Conservation (phyloP, 2,888 invertebrate species). For the Pogonocherus hispidulus region DNA sequence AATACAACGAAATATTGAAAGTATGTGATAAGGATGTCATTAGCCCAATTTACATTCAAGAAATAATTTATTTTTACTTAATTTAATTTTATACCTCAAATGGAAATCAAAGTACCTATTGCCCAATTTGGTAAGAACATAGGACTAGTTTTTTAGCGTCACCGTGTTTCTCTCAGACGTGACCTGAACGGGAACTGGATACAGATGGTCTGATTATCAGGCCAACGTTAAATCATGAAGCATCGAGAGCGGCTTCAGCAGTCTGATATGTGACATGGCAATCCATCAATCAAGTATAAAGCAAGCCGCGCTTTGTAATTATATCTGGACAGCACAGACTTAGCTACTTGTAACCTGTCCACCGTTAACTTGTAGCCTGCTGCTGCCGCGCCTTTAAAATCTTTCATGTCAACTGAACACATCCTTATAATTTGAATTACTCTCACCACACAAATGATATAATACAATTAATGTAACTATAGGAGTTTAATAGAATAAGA, state of each 20-base stretch:
- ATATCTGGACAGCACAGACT: slow-evolving; percentile 56
- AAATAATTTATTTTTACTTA: no score
- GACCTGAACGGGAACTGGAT: slow-evolving; percentile 57
- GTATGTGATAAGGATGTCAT: no score
- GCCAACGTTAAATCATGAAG: slow-evolving; percentile 58
- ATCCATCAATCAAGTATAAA: slow-evolving; percentile 63
- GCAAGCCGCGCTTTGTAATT: slow-evolving; percentile 59
- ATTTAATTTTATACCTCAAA: no score
- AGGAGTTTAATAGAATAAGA: no score
- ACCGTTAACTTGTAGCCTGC: slow-evolving; percentile 41
- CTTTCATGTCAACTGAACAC: slow-evolving; percentile 11
- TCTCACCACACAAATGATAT: no score
- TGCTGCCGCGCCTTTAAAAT: slow-evolving; percentile 40
- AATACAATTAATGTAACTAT: no score
- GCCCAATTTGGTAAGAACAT: slow-evolving; percentile 61
- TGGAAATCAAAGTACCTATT: not conserved
- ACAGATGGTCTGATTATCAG: slow-evolving; percentile 60
- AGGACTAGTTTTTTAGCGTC: slow-evolving; percentile 59
- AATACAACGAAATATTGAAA: no score
- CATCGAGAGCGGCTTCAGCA: slow-evolving; percentile 55
- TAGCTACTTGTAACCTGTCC: slow-evolving; percentile 50
- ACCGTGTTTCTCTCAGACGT: slow-evolving; percentile 58
- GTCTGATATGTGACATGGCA: slow-evolving; percentile 60
- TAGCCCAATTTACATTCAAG: no score
- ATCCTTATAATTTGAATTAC: no score